phyloP scores from a whole-genome alignment of 2,797 vertebrate species.

The Ispidina picta region DNA sequence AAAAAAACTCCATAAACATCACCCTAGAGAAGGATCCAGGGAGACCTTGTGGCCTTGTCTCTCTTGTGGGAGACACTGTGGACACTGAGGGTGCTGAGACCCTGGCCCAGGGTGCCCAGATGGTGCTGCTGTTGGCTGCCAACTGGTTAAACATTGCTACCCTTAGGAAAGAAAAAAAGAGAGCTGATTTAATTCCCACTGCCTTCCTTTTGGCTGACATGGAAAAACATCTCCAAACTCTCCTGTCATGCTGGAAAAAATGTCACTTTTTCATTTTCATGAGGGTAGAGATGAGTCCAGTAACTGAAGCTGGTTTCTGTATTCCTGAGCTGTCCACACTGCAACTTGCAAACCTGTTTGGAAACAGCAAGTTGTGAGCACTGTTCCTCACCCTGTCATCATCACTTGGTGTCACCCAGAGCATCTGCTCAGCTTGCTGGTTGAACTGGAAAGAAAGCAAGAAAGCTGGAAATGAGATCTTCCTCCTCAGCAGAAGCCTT shows the following conservation, averaged over 20 bases:
- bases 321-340: not conserved
- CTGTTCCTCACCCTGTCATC: not conserved
- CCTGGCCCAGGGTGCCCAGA: no score
- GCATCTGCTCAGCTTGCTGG: not conserved
- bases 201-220: not conserved
- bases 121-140: not conserved
- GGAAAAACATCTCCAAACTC: slow-evolving; percentile 8
- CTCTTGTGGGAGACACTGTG: no score
- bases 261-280: not conserved
- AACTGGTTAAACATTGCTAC: no score
- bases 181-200: not conserved
- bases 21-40: not conserved
- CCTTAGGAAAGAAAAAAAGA: not conserved
- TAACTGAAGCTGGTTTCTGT: not conserved
- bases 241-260: not conserved
- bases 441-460: not conserved
- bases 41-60: not conserved
- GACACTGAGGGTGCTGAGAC: no score
- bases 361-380: not conserved
- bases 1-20: no score
- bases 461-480: not conserved
- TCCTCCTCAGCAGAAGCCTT: not conserved
- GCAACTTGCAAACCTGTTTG: not conserved
- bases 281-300: not conserved
- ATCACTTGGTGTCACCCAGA: not conserved